Conservation (phyloP, 2,797 vertebrate species). For the Brotogeris chrysoptera region DNA sequence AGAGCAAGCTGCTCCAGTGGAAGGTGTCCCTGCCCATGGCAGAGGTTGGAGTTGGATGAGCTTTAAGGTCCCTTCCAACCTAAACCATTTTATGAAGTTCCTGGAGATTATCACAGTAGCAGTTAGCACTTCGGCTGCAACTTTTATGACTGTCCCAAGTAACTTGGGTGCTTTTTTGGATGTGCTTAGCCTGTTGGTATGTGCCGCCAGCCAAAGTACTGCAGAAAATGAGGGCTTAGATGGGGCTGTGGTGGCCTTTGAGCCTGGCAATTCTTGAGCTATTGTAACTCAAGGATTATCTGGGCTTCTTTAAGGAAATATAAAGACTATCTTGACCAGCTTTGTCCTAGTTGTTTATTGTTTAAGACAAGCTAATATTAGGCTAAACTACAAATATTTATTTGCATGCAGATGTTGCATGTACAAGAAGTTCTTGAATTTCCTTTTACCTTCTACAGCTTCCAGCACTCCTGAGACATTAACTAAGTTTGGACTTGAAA, state of each 20-base stretch:
- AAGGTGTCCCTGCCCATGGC: background rate
- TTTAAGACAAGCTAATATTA: background rate
- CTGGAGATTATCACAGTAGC: background rate
- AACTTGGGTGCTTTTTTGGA: background rate
- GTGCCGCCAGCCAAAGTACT: background rate
- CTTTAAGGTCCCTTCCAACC: background rate
- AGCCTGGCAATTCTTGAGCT: background rate
- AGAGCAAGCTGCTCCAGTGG: background rate
- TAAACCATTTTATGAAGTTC: background rate
- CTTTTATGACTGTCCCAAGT: background rate
- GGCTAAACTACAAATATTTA: background rate
- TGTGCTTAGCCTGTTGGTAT: background rate
- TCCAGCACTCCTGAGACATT: background rate
- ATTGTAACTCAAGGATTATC: background rate
- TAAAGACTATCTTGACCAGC: background rate
- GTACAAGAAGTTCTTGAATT: background rate
- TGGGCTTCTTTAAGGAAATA: background rate
- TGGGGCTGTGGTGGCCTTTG: background rate
- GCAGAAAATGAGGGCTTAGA: background rate
- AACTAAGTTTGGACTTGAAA: background rate
- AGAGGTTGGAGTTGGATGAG: fast-evolving
- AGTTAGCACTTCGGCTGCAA: background rate
- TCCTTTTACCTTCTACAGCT: background rate
- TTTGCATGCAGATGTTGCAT: background rate
- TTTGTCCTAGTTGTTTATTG: background rate